Percentiles rank a stretch among this genome's conserved stretches.
Evolutionary conservation across 64 coral and sea anemone species (phyloP).

Genomic region (Montipora efflorescens): DNA sequence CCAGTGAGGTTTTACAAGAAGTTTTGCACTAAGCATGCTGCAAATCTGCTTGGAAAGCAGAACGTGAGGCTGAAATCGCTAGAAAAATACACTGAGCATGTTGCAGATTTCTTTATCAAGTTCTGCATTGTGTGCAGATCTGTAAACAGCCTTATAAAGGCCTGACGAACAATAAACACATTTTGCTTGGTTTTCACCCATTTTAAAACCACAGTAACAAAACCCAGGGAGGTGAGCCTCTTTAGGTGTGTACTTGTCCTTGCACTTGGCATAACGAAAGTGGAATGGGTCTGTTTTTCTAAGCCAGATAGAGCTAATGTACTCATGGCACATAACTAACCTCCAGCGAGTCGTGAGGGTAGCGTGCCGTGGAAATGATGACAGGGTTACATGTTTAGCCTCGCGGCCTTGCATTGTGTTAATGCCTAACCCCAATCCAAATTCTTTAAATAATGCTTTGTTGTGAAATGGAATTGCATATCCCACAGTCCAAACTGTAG

Average conservation of each 20-base stretch:
- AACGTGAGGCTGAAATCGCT: too few relatives aligned
- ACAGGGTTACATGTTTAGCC: slow-evolving; percentile 34
- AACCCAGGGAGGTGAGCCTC: slow-evolving; percentile 11
- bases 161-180: not conserved
- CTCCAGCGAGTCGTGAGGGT: too few relatives aligned
- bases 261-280: slow-evolving; percentile 49
- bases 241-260: slow-evolving; percentile 51
- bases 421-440: slow-evolving; percentile 38
- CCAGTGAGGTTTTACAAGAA: too few relatives aligned
- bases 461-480: slow-evolving; percentile 66
- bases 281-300: not conserved
- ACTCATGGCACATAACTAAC: too few relatives aligned
- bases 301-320: too few relatives aligned
- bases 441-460: slow-evolving; percentile 6
- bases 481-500: slow-evolving; percentile 71
- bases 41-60: too few relatives aligned
- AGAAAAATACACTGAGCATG: slow-evolving; percentile 8
- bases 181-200: too few relatives aligned
- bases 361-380: too few relatives aligned
- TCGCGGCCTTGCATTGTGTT: slow-evolving; percentile 51
- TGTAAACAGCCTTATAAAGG: slow-evolving; percentile 8
- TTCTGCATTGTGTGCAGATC: slow-evolving; percentile 13
- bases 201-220: too few relatives aligned
- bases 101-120: slow-evolving; percentile 17
- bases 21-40: too few relatives aligned